Base-by-base conservation (phyloP, 2,888 invertebrate genomes). In the Phaedon cochleariae region DNA sequence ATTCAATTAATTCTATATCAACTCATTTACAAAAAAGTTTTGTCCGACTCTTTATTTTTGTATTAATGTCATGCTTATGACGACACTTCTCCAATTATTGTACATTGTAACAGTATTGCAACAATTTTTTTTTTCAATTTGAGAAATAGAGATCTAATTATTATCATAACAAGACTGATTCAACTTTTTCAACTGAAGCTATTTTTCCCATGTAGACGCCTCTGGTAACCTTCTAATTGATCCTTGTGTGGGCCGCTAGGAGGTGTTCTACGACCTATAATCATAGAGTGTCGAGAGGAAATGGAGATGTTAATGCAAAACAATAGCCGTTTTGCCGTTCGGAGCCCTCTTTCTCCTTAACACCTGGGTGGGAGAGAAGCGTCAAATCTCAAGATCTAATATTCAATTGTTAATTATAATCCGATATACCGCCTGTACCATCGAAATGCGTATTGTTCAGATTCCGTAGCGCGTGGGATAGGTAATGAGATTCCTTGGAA, bases 241-340 rank as follows among this genome's bases (percentile, higher is more conserved):
- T 37, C 26, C 45, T 55, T 65, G 73, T 71, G 75, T 74, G 70
- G 75, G 76, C 64, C 49, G 70, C 49, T 73, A 68, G 72, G 74
- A 65, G 74, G 73, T 69, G 53, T 31, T 65, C 74, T 67, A 54
- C 63, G 46, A 52, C 51, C 57, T 22, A 51, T 76, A 76, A 77
- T 77, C 63, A 76, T 70, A 70, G 74, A 73, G 72, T 76, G 74
- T 74, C 75, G 73, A 64, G 21, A 60, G 70, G 72, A 73, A 75
- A 77, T 75, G 68, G 72, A 76, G 77, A 76, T 69, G 75, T 77
- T 76, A 72, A 71, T 69, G 69, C 64, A 69, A 75, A 71, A 77
- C 76, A 75, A 75, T 74, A 64, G 74, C 67, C 65, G 67, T 59
- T 65, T 66, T 64, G 65, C 64, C 68, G 68, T 72, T 57, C 67